A percentile compares a stretch with the other conserved stretches of the same genome.
Evolutionary conservation across 2,888 invertebrate species (phyloP).

Genomic region (Pheosia gnoma): DNA sequence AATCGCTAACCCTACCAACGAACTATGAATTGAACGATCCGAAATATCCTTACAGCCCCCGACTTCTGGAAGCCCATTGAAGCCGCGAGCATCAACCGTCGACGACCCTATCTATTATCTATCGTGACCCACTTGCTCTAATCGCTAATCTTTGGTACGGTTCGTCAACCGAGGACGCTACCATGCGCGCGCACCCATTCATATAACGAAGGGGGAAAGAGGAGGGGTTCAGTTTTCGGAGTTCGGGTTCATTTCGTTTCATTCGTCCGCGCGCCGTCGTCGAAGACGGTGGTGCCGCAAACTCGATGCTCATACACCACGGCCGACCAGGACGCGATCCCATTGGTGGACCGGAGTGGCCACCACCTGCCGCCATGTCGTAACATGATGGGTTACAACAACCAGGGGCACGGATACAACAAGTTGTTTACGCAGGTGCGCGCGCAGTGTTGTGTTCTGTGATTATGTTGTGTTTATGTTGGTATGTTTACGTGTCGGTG

Average conservation of each 20-base stretch:
- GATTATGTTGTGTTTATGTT: conserved; percentile 36
- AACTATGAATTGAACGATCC: neutral
- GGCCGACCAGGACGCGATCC: conserved; percentile 80
- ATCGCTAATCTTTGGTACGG: conserved; percentile 47
- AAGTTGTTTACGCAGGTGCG: conserved; percentile 92
- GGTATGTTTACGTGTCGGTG: conserved; percentile 18
- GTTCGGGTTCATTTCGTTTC: conserved; percentile 44
- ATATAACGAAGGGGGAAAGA: conserved; percentile 35
- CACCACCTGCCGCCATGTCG: conserved; percentile 84
- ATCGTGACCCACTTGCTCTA: conserved; percentile 57
- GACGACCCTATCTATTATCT: conserved; percentile 37
- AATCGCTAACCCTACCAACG: neutral
- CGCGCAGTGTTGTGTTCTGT: conserved; percentile 42
- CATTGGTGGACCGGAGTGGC: conserved; percentile 80
- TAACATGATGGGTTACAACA: conserved; percentile 91
- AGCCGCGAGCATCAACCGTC: conserved; percentile 24
- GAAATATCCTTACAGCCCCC: conserved; percentile 9
- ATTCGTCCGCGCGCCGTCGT: conserved; percentile 58
- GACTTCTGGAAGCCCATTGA: conserved; percentile 36
- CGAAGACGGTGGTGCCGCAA: conserved; percentile 55
- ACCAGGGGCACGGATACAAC: conserved; percentile 91
- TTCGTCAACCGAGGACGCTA: conserved; percentile 38
- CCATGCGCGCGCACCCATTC: conserved; percentile 78
- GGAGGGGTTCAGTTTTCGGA: conserved; percentile 24
- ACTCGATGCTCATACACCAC: conserved; percentile 65